Evolutionary conservation across 2,888 invertebrate genomes (phyloP).

Genomic region (Dicranocentrus wangi): DNA sequence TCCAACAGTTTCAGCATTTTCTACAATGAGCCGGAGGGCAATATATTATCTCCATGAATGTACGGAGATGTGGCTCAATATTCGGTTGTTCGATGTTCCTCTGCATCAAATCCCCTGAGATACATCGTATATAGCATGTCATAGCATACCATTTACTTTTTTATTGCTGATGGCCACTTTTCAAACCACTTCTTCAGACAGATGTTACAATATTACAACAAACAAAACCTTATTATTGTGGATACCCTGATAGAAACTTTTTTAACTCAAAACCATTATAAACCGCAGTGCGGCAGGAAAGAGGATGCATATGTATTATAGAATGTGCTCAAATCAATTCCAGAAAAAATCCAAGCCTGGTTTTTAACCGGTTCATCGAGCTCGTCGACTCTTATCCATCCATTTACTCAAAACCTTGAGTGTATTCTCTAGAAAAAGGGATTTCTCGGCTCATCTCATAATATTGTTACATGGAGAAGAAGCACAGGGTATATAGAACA

Average conservation of each 20-base stretch:
- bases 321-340: background rate
- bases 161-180: constrained; percentile 39
- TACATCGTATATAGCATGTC: constrained; percentile 13
- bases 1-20: constrained; percentile 10
- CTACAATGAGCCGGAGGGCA: background rate
- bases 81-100: background rate
- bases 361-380: constrained; percentile 60
- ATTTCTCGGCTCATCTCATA: background rate
- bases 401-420: no score
- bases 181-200: constrained; percentile 56
- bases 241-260: background rate
- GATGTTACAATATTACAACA: constrained; percentile 34
- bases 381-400: constrained; percentile 25
- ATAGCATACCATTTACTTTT: constrained; percentile 31
- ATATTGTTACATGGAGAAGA: constrained; percentile 11
- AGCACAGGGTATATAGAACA: constrained; percentile 30
- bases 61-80: background rate
- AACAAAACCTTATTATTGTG: constrained; percentile 2
- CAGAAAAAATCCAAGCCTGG: constrained; percentile 46
- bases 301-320: constrained; percentile 22
- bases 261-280: background rate
- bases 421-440: background rate
- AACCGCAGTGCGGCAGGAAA: constrained; percentile 34
- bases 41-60: constrained; percentile 8
- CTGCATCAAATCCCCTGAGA: background rate